Percentiles rank a stretch among this genome's conserved stretches.
phyloP scores from a whole-genome alignment of 2,113 vertebrate genomes.

The Coreoperca whiteheadi region DNA sequence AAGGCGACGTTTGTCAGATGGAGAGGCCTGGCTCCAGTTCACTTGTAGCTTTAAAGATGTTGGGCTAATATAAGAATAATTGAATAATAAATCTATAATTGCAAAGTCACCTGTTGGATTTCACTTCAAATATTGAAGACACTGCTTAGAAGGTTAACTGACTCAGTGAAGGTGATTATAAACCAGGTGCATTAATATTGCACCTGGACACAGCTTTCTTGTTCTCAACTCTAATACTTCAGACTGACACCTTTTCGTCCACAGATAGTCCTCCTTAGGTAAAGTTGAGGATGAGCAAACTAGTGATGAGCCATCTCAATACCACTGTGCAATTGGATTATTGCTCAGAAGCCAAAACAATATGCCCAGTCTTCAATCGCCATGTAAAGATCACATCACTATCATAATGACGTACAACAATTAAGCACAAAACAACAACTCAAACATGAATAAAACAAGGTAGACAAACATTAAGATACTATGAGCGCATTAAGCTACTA shows the following conservation, averaged over 20 bases:
- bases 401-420: too few species aligned
- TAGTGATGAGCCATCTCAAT: too few species aligned
- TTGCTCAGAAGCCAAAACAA: neutral
- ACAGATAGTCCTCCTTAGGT: neutral
- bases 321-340: neutral
- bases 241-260: neutral
- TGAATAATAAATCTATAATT: neutral
- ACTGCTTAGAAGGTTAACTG: neutral
- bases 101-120: neutral
- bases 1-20: neutral
- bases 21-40: neutral
- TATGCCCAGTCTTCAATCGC: neutral
- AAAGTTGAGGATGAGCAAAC: neutral
- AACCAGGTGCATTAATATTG: neutral
- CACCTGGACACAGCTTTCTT: neutral
- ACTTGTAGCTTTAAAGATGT: neutral
- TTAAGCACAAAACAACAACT: too few species aligned
- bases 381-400: neutral
- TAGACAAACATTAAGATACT: too few species aligned
- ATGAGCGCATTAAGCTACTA: too few species aligned
- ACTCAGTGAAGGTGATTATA: neutral
- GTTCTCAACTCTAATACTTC: neutral
- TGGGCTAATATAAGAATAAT: neutral
- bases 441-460: too few species aligned
- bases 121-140: neutral